Evolutionary conservation across 2,113 vertebrate species (phyloP).

Genomic region (Siphamia tubifer): DNA sequence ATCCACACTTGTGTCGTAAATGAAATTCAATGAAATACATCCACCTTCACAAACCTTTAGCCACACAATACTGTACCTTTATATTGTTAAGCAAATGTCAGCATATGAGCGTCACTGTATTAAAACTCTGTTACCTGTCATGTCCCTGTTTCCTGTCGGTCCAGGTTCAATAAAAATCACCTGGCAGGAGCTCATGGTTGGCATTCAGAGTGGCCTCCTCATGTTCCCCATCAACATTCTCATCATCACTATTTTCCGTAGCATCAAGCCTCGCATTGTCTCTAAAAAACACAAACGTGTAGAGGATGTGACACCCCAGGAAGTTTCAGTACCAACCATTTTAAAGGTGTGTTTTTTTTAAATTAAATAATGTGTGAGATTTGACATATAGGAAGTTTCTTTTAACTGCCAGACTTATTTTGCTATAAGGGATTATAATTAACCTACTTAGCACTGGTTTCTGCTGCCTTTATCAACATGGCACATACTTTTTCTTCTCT

Average conservation of each 20-base stretch:
- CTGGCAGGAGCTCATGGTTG: slow-evolving; percentile 80
- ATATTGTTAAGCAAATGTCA: too few species aligned
- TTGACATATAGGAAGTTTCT: too few species aligned
- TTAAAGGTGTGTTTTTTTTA: slow-evolving; percentile 66
- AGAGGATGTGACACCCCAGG: background rate
- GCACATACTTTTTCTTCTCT: background rate
- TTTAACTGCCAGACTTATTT: background rate
- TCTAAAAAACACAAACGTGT: background rate
- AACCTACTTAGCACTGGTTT: too few species aligned
- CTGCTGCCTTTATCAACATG: too few species aligned
- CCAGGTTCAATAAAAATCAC: slow-evolving; percentile 71
- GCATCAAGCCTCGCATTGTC: slow-evolving; percentile 72
- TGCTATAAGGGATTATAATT: background rate
- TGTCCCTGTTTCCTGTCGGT: background rate
- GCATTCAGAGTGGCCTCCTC: slow-evolving; percentile 80
- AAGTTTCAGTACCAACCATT: slow-evolving; percentile 57
- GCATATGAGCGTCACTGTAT: too few species aligned
- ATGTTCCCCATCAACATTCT: slow-evolving; percentile 88
- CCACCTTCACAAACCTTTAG: too few species aligned
- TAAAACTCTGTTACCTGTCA: too few species aligned
- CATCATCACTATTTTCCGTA: slow-evolving; percentile 84
- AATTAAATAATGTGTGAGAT: too few species aligned
- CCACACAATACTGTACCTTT: too few species aligned
- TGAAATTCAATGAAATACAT: too few species aligned
- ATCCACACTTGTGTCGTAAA: too few species aligned